A percentile compares a stretch with the other conserved stretches of the same genome.
Conservation (phyloP, 1,140 invertebrate genomes). For the Drosophila lini region DNA sequence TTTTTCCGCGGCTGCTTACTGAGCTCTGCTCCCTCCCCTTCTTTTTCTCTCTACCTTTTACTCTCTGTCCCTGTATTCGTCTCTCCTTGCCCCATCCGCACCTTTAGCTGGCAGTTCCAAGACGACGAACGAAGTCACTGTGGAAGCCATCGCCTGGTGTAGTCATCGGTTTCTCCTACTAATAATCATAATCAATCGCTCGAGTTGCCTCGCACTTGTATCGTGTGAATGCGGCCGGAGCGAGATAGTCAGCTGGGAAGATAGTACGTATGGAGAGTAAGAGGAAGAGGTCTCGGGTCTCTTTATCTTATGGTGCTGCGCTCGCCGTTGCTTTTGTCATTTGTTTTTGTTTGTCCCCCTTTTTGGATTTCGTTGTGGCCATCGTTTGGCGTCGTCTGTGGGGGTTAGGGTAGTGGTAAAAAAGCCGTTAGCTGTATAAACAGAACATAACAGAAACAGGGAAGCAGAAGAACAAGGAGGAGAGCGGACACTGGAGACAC, state of each 20-base stretch:
- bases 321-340: constrained; percentile 56
- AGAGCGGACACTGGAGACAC: constrained; percentile 1
- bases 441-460: constrained; percentile 33
- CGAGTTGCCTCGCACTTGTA: constrained; percentile 69
- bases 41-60: constrained; percentile 28
- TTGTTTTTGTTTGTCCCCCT: constrained; percentile 71
- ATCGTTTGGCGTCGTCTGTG: constrained; percentile 21
- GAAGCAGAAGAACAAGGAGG: constrained; percentile 6
- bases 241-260: constrained; percentile 19
- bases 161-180: constrained; percentile 54
- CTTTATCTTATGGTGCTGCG: constrained; percentile 60
- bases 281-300: constrained; percentile 46
- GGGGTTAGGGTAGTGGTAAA: constrained; percentile 35
- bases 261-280: constrained; percentile 22
- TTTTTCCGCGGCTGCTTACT: constrained; percentile 62
- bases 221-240: constrained; percentile 54
- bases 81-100: constrained; percentile 2
- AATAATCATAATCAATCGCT: constrained; percentile 83
- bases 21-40: constrained; percentile 23
- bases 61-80: background rate
- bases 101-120: constrained; percentile 47
- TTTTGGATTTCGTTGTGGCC: constrained; percentile 36
- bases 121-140: constrained; percentile 38
- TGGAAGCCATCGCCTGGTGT: constrained; percentile 13
- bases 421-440: constrained; percentile 69